phyloP scores from a whole-genome alignment of 1,140 invertebrate species.

The Eriosoma lanigerum region DNA sequence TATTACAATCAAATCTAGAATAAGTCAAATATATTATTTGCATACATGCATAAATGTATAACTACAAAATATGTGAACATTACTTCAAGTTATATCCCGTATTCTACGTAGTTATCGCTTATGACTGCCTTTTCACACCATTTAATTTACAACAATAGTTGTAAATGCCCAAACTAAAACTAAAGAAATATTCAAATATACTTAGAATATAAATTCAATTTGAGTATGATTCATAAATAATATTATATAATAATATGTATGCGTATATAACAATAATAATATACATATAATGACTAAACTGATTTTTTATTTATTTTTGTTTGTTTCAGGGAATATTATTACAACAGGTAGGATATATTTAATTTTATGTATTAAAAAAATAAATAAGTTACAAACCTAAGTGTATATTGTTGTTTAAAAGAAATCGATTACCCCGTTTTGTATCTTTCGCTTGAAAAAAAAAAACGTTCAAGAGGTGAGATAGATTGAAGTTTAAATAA shows the following conservation, averaged over 20 bases:
- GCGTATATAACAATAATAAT: background rate
- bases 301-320: conserved; percentile 55
- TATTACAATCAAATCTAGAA: too few species aligned
- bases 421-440: conserved; percentile 14
- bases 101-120: too few species aligned
- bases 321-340: conserved; percentile 65
- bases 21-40: too few species aligned
- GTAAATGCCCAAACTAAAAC: background rate
- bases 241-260: background rate
- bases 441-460: background rate
- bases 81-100: too few species aligned
- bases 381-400: background rate
- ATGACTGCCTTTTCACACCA: background rate
- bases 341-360: conserved; percentile 62
- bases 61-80: too few species aligned
- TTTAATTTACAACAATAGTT: conserved; percentile 8
- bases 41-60: too few species aligned
- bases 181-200: too few species aligned
- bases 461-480: background rate
- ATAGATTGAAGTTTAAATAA: conserved; percentile 38
- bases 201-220: too few species aligned
- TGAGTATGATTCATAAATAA: background rate
- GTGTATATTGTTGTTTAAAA: background rate
- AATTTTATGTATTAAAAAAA: conserved; percentile 14
- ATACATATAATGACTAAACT: background rate